Evolutionary conservation across 2,888 invertebrate species (phyloP).

Genomic region (Hypselothyrea guttata): DNA sequence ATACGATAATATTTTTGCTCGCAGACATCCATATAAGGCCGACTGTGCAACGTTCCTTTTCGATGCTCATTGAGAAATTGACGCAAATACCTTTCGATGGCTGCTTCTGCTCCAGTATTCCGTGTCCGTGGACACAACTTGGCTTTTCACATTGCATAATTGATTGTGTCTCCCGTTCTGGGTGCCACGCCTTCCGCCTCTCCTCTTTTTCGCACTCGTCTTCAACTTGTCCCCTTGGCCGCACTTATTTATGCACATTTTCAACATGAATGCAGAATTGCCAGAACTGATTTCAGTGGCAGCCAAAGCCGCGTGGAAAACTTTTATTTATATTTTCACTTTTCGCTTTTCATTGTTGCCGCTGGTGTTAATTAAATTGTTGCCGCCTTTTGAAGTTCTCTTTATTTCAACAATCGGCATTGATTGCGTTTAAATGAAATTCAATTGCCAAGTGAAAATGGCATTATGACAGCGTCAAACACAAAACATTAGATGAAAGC

Average conservation of each 20-base stretch:
- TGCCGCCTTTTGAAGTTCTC: background rate
- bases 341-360: background rate
- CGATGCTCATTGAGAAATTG: conserved; percentile 62
- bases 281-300: conserved; percentile 30
- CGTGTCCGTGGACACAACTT: conserved; percentile 54
- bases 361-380: conserved; percentile 29
- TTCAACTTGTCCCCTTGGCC: background rate
- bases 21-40: too few species aligned
- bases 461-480: too few species aligned
- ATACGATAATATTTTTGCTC: too few species aligned
- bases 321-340: conserved; percentile 25
- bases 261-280: conserved; percentile 51
- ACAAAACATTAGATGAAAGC: too few species aligned
- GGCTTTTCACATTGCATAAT: conserved; percentile 72
- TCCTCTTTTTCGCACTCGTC: conserved; percentile 3
- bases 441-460: background rate
- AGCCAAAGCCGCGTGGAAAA: background rate
- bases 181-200: background rate
- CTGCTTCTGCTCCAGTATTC: conserved; percentile 35
- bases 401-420: background rate
- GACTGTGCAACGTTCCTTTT: conserved; percentile 12
- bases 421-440: background rate
- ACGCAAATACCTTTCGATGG: conserved; percentile 72
- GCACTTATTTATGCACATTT: conserved; percentile 56
- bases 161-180: conserved; percentile 55